Percentiles rank a stretch among this genome's conserved stretches.
Conservation (phyloP, 2,113 vertebrate genomes). For the Cygnus atratus region DNA sequence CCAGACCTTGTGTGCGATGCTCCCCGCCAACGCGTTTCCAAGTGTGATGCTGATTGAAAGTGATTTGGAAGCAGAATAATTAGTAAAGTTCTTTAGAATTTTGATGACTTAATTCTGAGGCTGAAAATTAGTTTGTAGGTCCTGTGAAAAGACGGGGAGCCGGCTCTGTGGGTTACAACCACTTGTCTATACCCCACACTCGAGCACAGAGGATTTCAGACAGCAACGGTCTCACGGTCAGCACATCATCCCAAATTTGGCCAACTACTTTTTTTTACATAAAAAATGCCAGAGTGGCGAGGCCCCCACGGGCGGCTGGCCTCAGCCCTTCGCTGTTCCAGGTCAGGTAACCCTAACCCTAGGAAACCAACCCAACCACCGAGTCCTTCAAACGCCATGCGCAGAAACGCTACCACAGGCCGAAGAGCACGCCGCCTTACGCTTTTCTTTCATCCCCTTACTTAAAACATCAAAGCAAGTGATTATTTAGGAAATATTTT, state of each 20-base stretch:
- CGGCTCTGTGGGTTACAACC: background rate
- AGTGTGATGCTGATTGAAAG: background rate
- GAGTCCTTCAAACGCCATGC: rapidly evolving
- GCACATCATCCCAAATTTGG: background rate
- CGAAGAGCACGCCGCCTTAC: background rate
- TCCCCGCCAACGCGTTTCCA: background rate
- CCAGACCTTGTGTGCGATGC: background rate
- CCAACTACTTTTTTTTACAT: background rate
- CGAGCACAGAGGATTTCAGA: background rate
- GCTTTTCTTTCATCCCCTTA: background rate
- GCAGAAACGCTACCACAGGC: background rate
- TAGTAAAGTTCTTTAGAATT: background rate
- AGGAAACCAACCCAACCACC: background rate
- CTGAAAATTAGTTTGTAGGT: background rate
- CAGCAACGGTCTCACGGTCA: background rate
- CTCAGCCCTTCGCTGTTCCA: background rate
- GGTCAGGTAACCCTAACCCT: background rate
- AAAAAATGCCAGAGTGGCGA: background rate
- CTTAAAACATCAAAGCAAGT: background rate
- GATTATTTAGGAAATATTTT: background rate
- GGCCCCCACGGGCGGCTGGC: background rate
- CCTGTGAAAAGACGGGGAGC: background rate
- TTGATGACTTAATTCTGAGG: background rate
- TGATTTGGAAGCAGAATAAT: background rate
- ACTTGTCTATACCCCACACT: rapidly evolving